These are phyloP conservation scores for Sebastes variabilis DNA, from an alignment of 2,797 vertebrate species.

Conservation along the genomic window DNA sequence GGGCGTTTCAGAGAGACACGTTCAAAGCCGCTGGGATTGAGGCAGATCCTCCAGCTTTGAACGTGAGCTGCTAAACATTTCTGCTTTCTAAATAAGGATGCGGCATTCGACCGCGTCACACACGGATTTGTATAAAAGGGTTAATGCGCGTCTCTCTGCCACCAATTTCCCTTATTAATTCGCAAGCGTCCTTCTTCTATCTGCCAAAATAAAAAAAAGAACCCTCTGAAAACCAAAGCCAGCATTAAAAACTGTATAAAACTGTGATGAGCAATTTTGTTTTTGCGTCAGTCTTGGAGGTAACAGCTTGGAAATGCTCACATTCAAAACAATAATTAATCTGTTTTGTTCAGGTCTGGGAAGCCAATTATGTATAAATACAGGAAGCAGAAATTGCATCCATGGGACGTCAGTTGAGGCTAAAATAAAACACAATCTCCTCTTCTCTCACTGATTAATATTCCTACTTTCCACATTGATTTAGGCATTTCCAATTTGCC, in stretches of 20 bases:
- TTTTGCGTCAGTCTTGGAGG: slow-evolving; percentile 5
- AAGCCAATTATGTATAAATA: slow-evolving; percentile 38
- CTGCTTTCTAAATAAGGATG: slow-evolving; percentile 36
- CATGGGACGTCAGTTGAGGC: background rate
- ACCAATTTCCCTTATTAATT: slow-evolving; percentile 40
- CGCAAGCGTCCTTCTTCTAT: background rate
- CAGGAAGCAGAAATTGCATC: slow-evolving; percentile 24
- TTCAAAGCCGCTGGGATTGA: slow-evolving; percentile 15
- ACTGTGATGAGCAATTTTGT: slow-evolving; percentile 35
- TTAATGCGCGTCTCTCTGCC: slow-evolving; percentile 29
- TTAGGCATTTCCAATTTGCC: slow-evolving; percentile 3
- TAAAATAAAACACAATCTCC: slow-evolving; percentile 18
- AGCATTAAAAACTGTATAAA: slow-evolving; percentile 4
- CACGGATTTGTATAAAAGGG: slow-evolving; percentile 43
- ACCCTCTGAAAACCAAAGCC: background rate
- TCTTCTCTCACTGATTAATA: background rate
- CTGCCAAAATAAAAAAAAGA: slow-evolving; percentile 2
- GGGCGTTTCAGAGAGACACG: background rate
- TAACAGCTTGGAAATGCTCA: slow-evolving; percentile 28
- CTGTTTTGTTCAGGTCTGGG: slow-evolving; percentile 24
- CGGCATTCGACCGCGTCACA: slow-evolving; percentile 19
- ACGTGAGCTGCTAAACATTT: slow-evolving; percentile 35
- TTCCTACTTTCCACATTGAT: slow-evolving; percentile 10
- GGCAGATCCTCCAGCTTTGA: slow-evolving; percentile 25
- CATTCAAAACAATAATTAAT: slow-evolving; percentile 47